Evolutionary conservation across 2,797 vertebrate genomes (phyloP).

Genomic region (Pampus argenteus): DNA sequence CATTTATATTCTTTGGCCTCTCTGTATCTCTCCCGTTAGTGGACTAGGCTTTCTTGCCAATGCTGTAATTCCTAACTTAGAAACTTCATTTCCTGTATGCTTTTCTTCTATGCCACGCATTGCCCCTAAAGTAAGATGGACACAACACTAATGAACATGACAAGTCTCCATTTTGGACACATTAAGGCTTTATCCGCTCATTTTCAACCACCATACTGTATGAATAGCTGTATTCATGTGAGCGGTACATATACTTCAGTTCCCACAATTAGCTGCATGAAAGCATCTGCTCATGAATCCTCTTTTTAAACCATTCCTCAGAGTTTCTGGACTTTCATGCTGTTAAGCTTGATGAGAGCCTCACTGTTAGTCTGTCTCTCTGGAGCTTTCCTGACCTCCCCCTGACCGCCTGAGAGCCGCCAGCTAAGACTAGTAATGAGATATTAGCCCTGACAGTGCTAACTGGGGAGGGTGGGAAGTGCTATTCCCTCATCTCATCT

Average conservation of each 20-base stretch:
- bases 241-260: not conserved
- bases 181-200: not conserved
- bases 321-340: constrained; percentile 52
- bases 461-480: constrained; percentile 42
- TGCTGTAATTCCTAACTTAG: constrained; percentile 33
- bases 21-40: constrained; percentile 6
- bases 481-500: constrained; percentile 49
- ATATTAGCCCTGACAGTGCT: constrained; percentile 62
- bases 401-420: constrained; percentile 66
- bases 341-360: constrained; percentile 48
- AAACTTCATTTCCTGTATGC: constrained; percentile 40
- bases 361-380: constrained; percentile 45
- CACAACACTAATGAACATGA: not conserved
- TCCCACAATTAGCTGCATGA: constrained; percentile 36
- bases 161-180: not conserved
- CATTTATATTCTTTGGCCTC: not conserved
- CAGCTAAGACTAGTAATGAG: constrained; percentile 71
- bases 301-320: constrained; percentile 28
- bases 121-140: not conserved
- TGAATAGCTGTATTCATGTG: constrained; percentile 4
- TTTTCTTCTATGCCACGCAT: constrained; percentile 3
- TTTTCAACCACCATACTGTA: not conserved
- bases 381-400: constrained; percentile 69
- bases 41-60: constrained; percentile 29
- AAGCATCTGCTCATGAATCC: constrained; percentile 20